Evolutionary conservation across 2,797 vertebrate species (phyloP), one percentile per base, ranked within the genome.

Genomic region (Smutsia gigantea): DNA sequence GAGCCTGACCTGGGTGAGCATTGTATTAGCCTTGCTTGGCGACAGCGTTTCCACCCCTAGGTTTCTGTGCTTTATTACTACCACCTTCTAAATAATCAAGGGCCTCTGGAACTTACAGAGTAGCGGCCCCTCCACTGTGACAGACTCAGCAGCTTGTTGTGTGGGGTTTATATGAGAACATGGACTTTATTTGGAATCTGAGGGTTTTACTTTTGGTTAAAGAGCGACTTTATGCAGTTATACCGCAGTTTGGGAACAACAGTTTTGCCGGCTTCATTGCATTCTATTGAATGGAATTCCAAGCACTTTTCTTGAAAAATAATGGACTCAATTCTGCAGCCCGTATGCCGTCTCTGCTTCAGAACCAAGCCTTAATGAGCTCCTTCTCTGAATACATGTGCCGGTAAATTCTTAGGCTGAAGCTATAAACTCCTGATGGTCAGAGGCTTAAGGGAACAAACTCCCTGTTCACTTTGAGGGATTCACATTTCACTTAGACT

Each of bases 231-330:
- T 74, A 51, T 57, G 39, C 34, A 75, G 84, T 86, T 79, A 77
- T 34, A 63, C 49, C 46, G 27, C 31, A 83, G 53, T 69, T 88
- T 64, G 63, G 34, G 69, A 84, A 51, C 63, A 53, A 90, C 72
- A 63, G 53, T 55, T 91, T 75, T 85, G 79, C 39, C 55, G 34
- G 37, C 37, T 93, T 95, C 93, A 93, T 86, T 94, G n/a, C 7
- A 64, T 85, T 87, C 63, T 84, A 57, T 94, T 94, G 68, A 94
- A 94, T 77, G 84, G 88, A 93, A 96, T 91, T 87, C 84, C 74
- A 94, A 96, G 53, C 27, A 34, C 46, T 90, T 94, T 92, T 86
- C 71, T 90, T 92, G 29, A 90, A 84, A 95, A 97, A 82, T n/a
- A 78, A 94, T 78, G 46, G 39, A 31, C 71, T 87, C 61, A 61